Percentiles rank a stretch among this genome's conserved stretches.
phyloP scores from a whole-genome alignment of 2,797 vertebrate species.

The Diglossa cyanea region DNA sequence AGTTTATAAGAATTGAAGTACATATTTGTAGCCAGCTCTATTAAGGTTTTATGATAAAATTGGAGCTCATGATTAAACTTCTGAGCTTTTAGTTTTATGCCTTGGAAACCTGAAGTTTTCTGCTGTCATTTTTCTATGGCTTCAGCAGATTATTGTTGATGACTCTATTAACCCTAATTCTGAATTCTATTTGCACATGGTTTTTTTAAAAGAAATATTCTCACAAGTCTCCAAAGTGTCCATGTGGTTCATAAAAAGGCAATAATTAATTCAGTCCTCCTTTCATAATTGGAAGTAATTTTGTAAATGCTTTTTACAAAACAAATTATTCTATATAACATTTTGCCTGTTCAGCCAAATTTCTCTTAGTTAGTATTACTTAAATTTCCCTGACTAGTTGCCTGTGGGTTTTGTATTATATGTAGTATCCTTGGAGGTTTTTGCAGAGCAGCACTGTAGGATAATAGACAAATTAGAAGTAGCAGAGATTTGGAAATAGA shows the following conservation, averaged over 20 bases:
- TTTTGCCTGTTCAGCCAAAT: background rate
- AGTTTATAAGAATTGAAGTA: conserved; percentile 1
- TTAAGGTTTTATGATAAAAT: background rate
- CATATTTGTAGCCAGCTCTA: background rate
- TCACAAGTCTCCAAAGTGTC: background rate
- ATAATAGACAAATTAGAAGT: background rate
- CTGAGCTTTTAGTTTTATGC: background rate
- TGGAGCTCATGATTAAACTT: background rate
- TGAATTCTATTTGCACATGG: background rate
- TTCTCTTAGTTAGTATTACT: background rate
- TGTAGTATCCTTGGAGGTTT: background rate
- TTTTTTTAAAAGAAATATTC: background rate
- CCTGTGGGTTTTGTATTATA: background rate
- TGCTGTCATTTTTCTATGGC: background rate
- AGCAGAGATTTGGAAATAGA: background rate
- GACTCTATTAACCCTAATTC: background rate
- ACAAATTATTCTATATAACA: background rate
- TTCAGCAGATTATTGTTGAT: background rate
- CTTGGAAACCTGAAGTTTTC: background rate
- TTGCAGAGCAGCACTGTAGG: background rate
- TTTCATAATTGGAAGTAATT: background rate
- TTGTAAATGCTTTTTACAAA: background rate
- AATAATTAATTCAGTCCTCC: background rate
- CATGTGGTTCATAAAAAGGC: background rate
- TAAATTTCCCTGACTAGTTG: background rate